Evolutionary conservation across 2,888 invertebrate species (phyloP).

Genomic region (Thereva unica): DNA sequence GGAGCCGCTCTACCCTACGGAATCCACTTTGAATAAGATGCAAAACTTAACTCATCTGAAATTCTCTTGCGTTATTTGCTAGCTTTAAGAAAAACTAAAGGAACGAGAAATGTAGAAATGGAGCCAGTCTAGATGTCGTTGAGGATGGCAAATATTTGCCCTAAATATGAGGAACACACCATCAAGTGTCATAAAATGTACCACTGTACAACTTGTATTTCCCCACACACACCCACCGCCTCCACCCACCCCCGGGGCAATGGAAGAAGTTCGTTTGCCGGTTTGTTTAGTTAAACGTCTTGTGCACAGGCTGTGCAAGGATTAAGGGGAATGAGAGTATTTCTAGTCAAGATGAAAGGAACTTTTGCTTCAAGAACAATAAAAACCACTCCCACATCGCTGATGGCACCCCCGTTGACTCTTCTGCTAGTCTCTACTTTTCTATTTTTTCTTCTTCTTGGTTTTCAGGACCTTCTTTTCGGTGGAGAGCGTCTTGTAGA

Average conservation of each 20-base stretch:
- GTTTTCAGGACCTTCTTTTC: not conserved
- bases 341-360: too few species aligned
- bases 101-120: not conserved
- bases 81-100: conserved; percentile 1
- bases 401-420: too few species aligned
- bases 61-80: conserved; percentile 28
- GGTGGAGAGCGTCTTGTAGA: conserved; percentile 1
- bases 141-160: conserved; percentile 28
- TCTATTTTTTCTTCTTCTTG: too few species aligned
- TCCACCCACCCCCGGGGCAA: too few species aligned
- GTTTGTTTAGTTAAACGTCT: too few species aligned
- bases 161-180: conserved; percentile 27
- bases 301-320: too few species aligned
- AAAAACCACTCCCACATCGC: too few species aligned
- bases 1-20: not conserved
- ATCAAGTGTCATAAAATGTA: conserved; percentile 31
- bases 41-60: conserved; percentile 23
- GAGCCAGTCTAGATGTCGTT: conserved; percentile 18
- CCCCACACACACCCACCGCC: too few species aligned
- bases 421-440: too few species aligned
- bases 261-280: too few species aligned
- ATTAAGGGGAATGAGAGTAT: too few species aligned
- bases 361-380: too few species aligned
- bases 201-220: not conserved
- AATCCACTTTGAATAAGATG: conserved; percentile 11